Percentiles rank a stretch among this genome's conserved stretches.
phyloP scores from a whole-genome alignment of 2,113 vertebrate species.

The Sarotherodon lohbergeri region DNA sequence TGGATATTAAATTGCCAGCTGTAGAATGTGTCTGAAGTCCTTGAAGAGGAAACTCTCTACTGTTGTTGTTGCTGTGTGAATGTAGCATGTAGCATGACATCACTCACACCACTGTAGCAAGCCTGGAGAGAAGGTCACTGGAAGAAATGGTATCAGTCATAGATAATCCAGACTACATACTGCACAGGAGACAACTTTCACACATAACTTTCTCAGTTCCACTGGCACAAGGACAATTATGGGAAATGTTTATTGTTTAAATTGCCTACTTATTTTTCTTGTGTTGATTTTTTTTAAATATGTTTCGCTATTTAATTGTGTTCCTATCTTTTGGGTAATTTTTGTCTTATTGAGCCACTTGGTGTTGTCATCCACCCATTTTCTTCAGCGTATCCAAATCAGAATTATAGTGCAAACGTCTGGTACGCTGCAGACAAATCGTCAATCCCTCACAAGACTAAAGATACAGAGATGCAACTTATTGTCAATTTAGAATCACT shows the following conservation, averaged over 20 bases:
- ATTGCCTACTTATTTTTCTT: neutral
- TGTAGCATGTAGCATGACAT: neutral
- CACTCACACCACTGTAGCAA: neutral
- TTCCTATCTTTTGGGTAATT: neutral
- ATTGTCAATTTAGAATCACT: neutral
- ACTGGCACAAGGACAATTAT: neutral
- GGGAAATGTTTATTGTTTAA: neutral
- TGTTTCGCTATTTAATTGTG: neutral
- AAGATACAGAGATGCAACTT: neutral
- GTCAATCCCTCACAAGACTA: neutral
- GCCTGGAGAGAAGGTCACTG: accelerated
- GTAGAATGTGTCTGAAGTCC: neutral
- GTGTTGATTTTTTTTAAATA: neutral
- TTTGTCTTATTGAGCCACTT: neutral
- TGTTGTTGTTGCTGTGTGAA: neutral
- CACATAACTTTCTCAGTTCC: neutral
- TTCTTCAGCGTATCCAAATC: accelerated
- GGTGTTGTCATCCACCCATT: neutral
- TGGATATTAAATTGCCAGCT: neutral
- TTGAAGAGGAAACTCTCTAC: neutral
- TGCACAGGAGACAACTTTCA: neutral
- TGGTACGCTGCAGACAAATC: neutral
- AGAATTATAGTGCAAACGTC: neutral
- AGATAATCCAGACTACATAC: neutral
- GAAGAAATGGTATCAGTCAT: neutral